Base-by-base conservation (phyloP, 92 coral and sea anemone species). In the Porites rus region DNA sequence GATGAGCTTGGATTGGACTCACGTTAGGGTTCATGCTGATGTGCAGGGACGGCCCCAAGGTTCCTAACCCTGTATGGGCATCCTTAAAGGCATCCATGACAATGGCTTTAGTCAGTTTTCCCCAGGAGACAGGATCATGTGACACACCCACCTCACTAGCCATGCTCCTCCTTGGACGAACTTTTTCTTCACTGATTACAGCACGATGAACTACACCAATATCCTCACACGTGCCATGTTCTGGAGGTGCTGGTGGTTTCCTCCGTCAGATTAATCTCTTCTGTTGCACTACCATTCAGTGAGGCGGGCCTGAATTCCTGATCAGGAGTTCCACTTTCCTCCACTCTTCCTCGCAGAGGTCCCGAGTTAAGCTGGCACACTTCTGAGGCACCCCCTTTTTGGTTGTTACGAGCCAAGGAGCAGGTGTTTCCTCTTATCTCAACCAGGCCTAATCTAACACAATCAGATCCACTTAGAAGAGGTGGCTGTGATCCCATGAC, bases 1-100 rank as follows among this genome's bases (percentile, higher is more conserved):
- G 89, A 78, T 77, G 89, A 56, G 84, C 89, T 58, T 69, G 79
- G 22, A 86, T 66, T 69, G 84, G 79, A n/a, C 78, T 77, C 4
- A 86, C 89, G 58, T 78, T 78, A 69, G 79, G 79, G 79, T 86
- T 70, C 77, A 73, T 43, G 77, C 18, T 46, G 62, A 43, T 76
- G 52, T 76, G 81, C 12, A 76, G 28, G 69, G 81, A 51, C 52
- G 69, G 52, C 52, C 81, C 53, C 81, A 76, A 3, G 25, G 70
- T 77, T 77, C 81, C 81, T 14, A 61, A 60, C 69, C 81, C 70
- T 77, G 43, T 77, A 61, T 77, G 81, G 54, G 58, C 71, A 77
- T 77, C 81, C 31, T 31, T 43, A 13, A 77, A 77, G 53, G 69
- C 69, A 24, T 77, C 70, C 59, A 77, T 14, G 69, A 25, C 59